A percentile compares a stretch with the other conserved stretches of the same genome.
Evolutionary conservation across 1,140 invertebrate species (phyloP).

Genomic region (Panagrolaimus sp.): DNA sequence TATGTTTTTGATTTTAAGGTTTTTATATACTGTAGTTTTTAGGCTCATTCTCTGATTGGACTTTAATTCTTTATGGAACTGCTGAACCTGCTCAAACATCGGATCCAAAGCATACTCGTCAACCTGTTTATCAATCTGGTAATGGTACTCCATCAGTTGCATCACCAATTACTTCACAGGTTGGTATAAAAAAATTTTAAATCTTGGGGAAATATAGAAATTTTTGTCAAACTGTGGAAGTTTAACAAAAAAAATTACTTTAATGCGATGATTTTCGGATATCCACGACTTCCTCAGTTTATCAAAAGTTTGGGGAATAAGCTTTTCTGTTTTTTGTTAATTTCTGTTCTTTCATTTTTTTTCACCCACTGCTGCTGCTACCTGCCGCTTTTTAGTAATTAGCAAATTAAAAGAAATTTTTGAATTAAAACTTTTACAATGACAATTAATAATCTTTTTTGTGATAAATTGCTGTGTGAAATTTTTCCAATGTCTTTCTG

Average conservation of each 20-base stretch:
- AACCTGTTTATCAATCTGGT: constrained; percentile 13
- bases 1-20: constrained; percentile 21
- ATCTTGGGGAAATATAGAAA: background rate
- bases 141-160: constrained; percentile 13
- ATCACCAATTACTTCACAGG: constrained; percentile 20
- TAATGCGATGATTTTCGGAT: too few relatives aligned
- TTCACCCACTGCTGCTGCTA: background rate
- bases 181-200: constrained; percentile 15
- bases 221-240: too few relatives aligned
- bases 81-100: constrained; percentile 53
- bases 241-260: too few relatives aligned
- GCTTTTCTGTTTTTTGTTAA: background rate
- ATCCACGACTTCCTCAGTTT: too few relatives aligned
- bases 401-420: too few relatives aligned
- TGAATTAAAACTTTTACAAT: too few relatives aligned
- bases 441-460: too few relatives aligned
- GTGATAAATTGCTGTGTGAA: too few relatives aligned
- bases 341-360: background rate
- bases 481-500: too few relatives aligned
- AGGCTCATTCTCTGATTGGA: constrained; percentile 59
- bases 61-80: constrained; percentile 54
- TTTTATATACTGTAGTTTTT: constrained; percentile 13
- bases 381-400: too few relatives aligned
- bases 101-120: constrained; percentile 41
- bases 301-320: too few relatives aligned